phyloP scores from a whole-genome alignment of 1,140 invertebrate genomes.

The Hylyphantes graminicola region DNA sequence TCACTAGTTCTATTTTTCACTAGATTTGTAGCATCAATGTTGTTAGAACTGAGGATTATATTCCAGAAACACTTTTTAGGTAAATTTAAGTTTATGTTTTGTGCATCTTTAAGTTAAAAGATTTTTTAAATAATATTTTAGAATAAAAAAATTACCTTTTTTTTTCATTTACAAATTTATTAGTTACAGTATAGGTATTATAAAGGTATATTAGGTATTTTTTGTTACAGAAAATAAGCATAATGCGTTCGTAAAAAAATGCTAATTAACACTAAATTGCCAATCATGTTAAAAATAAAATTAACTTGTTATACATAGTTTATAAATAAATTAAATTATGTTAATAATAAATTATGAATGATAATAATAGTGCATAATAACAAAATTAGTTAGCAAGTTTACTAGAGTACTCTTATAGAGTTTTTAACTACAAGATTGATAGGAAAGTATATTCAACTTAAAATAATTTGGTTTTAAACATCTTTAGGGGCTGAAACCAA shows the following conservation, averaged over 20 bases:
- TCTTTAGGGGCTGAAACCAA: no score
- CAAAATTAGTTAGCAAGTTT: no score
- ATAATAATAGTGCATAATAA: no score
- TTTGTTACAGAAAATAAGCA: not conserved
- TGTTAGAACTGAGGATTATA: not conserved
- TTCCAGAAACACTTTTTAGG: constrained; percentile 23
- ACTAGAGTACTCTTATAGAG: no score
- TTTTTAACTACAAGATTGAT: no score
- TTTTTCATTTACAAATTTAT: not conserved
- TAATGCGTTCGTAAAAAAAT: not conserved
- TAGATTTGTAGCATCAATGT: constrained; percentile 13
- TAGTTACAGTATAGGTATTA: not conserved
- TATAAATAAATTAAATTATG: no score
- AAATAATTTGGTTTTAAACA: no score
- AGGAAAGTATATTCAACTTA: no score
- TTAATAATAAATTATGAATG: no score
- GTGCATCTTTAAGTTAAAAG: not conserved
- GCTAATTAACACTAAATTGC: no score
- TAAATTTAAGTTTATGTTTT: not conserved
- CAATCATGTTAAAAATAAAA: no score
- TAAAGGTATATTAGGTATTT: not conserved
- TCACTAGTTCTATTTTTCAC: not conserved
- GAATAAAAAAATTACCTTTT: not conserved
- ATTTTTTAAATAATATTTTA: not conserved
- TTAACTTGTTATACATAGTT: no score